Evolutionary conservation across 2,888 invertebrate species (phyloP), one percentile per base, ranked within the genome.

Genomic region (Thymelicus acteon): DNA sequence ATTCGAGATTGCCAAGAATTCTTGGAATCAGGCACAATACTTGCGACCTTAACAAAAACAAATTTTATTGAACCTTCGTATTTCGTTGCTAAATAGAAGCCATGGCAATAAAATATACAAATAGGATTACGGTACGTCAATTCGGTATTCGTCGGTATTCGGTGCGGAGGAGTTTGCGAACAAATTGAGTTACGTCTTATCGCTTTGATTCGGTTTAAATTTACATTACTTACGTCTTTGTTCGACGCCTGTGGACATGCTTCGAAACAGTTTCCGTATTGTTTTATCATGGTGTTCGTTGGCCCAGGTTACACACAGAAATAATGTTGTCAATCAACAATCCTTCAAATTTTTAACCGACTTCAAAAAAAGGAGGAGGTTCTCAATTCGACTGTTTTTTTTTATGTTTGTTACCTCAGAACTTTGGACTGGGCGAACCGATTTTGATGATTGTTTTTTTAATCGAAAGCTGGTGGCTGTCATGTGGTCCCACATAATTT

Each of bases 211-310:
- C 61, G 40, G 40, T 61, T 67, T 61, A 67, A 52, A 67, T 67
- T 67, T 67, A 52, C 67, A 67, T 67, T 67, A 60, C 52, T 60
- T 40, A 10, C 60, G 49, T 60, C 60, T 60, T 60, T 60, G n/a
- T 44, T 12, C 44, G 3, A 44, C 44, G 12, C 12, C 58, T 15
- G 58, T 37, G 39, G 58, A 58, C 58, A 37, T 39, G 58, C 6
- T 24, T 2, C 10, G 8, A 0, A 24, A 24, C 10, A 19, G 24
- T 24, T 54, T 19, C 5, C 24, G 3, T 54, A 54, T 19, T 54
- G 24, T 24, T 10, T 54, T 54, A 19, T 31, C 31, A 31, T 31
- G 31, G 31, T 31, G 5, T 31, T 31, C 19, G 2, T 19, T 19
- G 19, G 19, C 19, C 19, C 19, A 19, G 19, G 0, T 19, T 19